Conservation (phyloP, 2,888 invertebrate species). For the Sphecodes monilicornis region DNA sequence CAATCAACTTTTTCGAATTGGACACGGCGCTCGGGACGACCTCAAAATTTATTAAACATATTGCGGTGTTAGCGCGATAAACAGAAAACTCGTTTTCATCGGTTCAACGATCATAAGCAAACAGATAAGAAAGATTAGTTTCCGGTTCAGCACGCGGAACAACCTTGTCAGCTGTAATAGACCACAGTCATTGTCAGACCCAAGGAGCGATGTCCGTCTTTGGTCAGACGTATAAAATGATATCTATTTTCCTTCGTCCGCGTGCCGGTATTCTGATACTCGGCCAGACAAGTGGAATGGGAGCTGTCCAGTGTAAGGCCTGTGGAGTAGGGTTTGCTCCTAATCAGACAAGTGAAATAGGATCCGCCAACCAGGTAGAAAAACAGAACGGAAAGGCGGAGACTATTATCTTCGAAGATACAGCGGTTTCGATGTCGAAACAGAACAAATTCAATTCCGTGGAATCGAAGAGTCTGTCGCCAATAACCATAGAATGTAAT, state of each 20-base stretch:
- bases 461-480: neutral
- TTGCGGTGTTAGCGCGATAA: too few species aligned
- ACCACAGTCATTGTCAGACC: neutral
- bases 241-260: neutral
- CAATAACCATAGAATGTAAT: neutral
- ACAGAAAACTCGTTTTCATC: too few species aligned
- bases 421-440: neutral
- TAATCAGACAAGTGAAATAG: constrained; percentile 18
- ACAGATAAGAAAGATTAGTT: neutral
- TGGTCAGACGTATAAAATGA: constrained; percentile 1
- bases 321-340: constrained; percentile 4
- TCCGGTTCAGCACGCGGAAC: too few species aligned
- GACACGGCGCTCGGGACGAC: neutral
- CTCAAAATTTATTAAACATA: neutral
- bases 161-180: neutral
- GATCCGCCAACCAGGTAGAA: neutral
- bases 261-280: constrained; percentile 8
- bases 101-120: neutral
- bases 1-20: too few species aligned
- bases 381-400: neutral
- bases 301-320: neutral
- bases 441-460: neutral
- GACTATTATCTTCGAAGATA: neutral
- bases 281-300: neutral
- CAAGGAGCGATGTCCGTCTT: neutral